Evolutionary conservation across 1,140 invertebrate species (phyloP), one percentile per base, ranked within the genome.

Genomic region (Ruditapes philippinarum): DNA sequence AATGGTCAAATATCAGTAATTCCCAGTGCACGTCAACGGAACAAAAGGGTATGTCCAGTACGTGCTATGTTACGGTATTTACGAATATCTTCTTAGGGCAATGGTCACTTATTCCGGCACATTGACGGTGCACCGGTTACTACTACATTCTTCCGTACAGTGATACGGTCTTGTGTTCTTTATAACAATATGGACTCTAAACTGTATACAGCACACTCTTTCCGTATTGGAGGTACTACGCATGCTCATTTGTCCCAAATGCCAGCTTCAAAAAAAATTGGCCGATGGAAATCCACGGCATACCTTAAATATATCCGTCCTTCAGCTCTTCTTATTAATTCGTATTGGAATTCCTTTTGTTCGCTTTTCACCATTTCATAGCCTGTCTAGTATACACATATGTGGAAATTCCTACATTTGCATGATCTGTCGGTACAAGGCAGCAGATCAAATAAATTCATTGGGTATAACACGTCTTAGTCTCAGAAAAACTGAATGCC

Each of bases 281-380:
- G 60, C 54, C 79, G 79, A 9, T 82, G 79, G 57, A 60, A 62
- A 40, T 82, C 79, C 5, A n/a, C 45, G 5, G 79, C 79, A 4
- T 60, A 36, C 25, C 31, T 36, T 1, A 82, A 82, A 65, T 82
- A 82, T 25, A 82, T 82, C 38, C 60, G 79, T 65, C 31, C 79
- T n/a, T n/a, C n/a, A n/a, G n/a, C n/a, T n/a, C n/a, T n/a, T n/a
- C n/a, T n/a, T n/a, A n/a, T n/a, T n/a, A n/a, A n/a, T n/a, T n/a
- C n/a, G n/a, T n/a, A n/a, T n/a, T n/a, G n/a, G n/a, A n/a, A n/a
- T n/a, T n/a, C n/a, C n/a, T n/a, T n/a, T n/a, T n/a, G n/a, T n/a
- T n/a, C n/a, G n/a, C n/a, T n/a, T n/a, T n/a, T n/a, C n/a, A n/a
- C n/a, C n/a, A n/a, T n/a, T n/a, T n/a, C n/a, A n/a, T n/a, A n/a